These are phyloP conservation scores for Petrocephalus microphthalmus DNA, from an alignment of 2,113 vertebrate species.

Conservation along the genomic window DNA sequence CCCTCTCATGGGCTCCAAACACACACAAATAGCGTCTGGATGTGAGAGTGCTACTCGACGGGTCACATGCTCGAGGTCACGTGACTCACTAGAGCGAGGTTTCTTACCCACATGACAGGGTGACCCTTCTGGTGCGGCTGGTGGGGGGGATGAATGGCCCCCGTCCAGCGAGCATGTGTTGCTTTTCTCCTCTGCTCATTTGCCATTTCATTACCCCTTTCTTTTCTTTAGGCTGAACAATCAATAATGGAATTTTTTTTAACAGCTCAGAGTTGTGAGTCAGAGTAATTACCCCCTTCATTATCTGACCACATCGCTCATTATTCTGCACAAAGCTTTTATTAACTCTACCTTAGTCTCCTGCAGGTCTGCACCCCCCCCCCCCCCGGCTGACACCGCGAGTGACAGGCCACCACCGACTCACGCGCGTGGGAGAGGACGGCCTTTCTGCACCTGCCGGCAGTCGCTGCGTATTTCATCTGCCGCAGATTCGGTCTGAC, in stretches of 20 bases:
- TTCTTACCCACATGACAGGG: background rate
- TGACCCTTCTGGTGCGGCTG: background rate
- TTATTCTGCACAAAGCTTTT: conserved; percentile 13
- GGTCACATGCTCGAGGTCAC: background rate
- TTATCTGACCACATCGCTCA: conserved; percentile 8
- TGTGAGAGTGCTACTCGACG: background rate
- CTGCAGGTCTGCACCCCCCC: background rate
- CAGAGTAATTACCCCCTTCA: conserved; percentile 21
- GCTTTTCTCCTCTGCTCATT: background rate
- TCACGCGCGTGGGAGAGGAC: background rate
- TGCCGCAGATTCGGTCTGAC: background rate
- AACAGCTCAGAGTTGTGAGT: conserved; percentile 6
- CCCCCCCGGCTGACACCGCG: background rate
- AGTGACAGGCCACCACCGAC: background rate
- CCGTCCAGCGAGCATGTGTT: background rate
- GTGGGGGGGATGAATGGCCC: background rate
- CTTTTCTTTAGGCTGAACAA: background rate
- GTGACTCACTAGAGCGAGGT: background rate
- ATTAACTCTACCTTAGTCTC: background rate
- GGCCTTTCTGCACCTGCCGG: background rate
- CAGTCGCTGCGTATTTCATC: background rate
- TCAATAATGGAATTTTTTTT: conserved; percentile 22
- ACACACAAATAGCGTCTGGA: background rate
- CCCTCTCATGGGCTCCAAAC: background rate
- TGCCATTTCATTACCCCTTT: background rate